Base-by-base conservation (phyloP, 2,888 invertebrate species). In the Nomada fabriciana region DNA sequence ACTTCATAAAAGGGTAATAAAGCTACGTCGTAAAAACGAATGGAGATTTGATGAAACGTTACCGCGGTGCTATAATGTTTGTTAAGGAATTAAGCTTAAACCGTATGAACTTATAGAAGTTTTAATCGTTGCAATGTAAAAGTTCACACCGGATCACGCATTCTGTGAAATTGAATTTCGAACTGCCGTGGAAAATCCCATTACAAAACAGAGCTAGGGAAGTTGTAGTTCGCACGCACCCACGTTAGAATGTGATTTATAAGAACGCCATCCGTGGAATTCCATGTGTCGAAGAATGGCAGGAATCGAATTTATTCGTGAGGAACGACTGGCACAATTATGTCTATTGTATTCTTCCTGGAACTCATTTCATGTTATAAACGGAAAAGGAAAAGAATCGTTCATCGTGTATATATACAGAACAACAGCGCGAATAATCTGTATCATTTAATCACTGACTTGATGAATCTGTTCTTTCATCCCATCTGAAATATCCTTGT, bases 81-180 rank as follows among this genome's bases (percentile, higher is more conserved):
- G 65, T 43, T n/a, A 53, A 60, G 65, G 43, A 29, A 77, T 65
- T 60, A 53, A 60, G 52, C 47, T 65, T 52, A 64, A 64, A 72
- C 29, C n/a, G 42, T 20, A 18, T 15, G 23, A 52, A 52, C 23
- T 50, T 20, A 0, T 20, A 0, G 18, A 64, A 76, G 57, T 72
- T 72, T 73, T 64, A 73, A 76, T 59, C 50, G 57, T 29, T 47
- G 23, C 57, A 18, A 63, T 43, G 23, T 50, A n/a, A 61, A 71
- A 71, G 52, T 76, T 76, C n/a, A 5, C 20, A 2, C 1, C 4
- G 53, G 18, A 43, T 9, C 52, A 36, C 36, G 67, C 20, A 9
- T 18, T 2, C 7, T 42, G 10, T 15, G 65, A 59, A 68, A 70
- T 47, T 61, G 20, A 76, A 57, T 63, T 55, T 61, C n/a, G 43